A percentile compares a stretch with the other conserved stretches of the same genome.
phyloP scores from a whole-genome alignment of 2,888 invertebrate species.

The Philhelius pedissequus region DNA sequence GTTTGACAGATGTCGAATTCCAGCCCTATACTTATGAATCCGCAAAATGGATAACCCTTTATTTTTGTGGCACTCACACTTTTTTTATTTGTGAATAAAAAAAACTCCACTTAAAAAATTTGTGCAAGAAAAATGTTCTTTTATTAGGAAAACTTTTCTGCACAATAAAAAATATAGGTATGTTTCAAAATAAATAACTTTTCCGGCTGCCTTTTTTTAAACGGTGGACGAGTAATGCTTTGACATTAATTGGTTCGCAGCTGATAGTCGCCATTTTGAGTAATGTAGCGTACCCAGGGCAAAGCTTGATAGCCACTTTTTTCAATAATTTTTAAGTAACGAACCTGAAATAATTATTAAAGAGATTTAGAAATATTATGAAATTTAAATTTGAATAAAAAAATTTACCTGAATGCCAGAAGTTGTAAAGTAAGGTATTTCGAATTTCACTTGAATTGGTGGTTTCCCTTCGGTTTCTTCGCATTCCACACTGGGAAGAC shows the following conservation, averaged over 20 bases:
- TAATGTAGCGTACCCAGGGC: slow-evolving; percentile 99
- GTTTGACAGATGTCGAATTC: too few species aligned
- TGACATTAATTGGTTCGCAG: slow-evolving; percentile 89
- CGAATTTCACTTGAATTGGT: slow-evolving; percentile 99
- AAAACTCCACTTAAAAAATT: too few species aligned
- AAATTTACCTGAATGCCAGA: slow-evolving; percentile 95
- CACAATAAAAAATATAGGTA: not conserved
- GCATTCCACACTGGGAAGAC: slow-evolving; percentile 95
- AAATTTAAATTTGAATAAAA: not conserved
- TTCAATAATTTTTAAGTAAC: slow-evolving; percentile 98
- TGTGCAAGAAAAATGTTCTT: too few species aligned
- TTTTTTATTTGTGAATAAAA: too few species aligned
- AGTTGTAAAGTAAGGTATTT: slow-evolving; percentile 99
- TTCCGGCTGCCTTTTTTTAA: not conserved
- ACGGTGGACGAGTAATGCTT: not conserved
- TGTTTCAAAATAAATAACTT: not conserved
- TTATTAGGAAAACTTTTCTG: not conserved
- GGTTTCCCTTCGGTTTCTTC: slow-evolving; percentile 98
- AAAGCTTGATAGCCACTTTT: slow-evolving; percentile 99
- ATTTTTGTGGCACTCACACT: too few species aligned
- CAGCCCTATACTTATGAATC: too few species aligned
- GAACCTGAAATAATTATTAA: slow-evolving; percentile 80
- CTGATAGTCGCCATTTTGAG: slow-evolving; percentile 99
- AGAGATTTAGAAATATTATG: not conserved
- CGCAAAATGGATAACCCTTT: too few species aligned